Evolutionary conservation across 2,888 invertebrate species (phyloP).

Genomic region (Stenurella melanura): DNA sequence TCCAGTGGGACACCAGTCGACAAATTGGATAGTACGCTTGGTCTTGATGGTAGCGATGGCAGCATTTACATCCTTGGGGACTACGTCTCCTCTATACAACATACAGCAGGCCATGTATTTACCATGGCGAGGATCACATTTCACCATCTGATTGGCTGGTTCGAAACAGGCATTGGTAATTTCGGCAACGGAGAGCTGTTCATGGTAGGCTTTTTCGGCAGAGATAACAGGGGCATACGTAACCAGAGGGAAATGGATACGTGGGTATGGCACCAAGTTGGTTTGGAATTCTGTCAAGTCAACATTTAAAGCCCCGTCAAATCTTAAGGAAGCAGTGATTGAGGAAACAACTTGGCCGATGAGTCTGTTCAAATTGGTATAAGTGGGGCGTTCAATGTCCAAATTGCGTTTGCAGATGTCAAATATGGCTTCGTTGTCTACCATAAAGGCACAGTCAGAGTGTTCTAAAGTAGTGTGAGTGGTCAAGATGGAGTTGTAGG

Average conservation of each 20-base stretch:
- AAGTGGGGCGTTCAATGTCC: conserved; percentile 96
- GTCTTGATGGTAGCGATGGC: conserved; percentile 97
- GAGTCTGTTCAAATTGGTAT: conserved; percentile 96
- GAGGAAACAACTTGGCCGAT: conserved; percentile 96
- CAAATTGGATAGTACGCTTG: conserved; percentile 94
- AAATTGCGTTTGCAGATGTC: conserved; percentile 95
- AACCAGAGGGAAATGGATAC: conserved; percentile 96
- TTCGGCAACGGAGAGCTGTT: conserved; percentile 92
- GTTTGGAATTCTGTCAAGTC: conserved; percentile 97
- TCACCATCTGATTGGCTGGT: conserved; percentile 96
- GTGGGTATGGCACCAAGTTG: conserved; percentile 95
- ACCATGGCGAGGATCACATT: conserved; percentile 94
- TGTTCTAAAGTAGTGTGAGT: conserved; percentile 97
- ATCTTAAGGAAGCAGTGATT: conserved; percentile 94
- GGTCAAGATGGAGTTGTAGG: conserved; percentile 97
- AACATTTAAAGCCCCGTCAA: conserved; percentile 95
- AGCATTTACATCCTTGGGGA: conserved; percentile 97
- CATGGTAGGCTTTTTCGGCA: conserved; percentile 95
- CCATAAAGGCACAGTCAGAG: conserved; percentile 98
- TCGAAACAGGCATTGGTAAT: conserved; percentile 98
- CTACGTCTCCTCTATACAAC: conserved; percentile 84
- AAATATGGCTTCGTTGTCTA: conserved; percentile 92
- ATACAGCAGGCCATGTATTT: conserved; percentile 98
- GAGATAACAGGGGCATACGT: conserved; percentile 95
- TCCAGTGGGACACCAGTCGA: conserved; percentile 92